Percentiles rank a stretch among this genome's conserved stretches.
Evolutionary conservation across 2,888 invertebrate species (phyloP).

Genomic region (Pilophorus perplexus): DNA sequence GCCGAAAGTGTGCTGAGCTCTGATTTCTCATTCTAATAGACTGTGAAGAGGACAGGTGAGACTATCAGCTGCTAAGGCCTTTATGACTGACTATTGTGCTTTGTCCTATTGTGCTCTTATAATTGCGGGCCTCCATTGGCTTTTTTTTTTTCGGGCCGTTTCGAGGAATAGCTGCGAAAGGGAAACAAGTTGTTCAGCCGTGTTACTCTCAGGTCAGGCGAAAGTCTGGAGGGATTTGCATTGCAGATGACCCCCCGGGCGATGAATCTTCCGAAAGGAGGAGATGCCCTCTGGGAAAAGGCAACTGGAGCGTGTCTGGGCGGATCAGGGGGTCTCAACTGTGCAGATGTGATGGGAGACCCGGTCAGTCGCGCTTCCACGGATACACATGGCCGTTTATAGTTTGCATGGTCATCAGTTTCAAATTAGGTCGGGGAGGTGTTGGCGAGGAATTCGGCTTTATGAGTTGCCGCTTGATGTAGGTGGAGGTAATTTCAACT

Average conservation of each 20-base stretch:
- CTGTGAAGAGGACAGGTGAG: no score
- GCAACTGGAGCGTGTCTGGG: neutral
- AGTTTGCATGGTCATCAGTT: constrained; percentile 20
- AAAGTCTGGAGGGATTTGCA: constrained; percentile 11
- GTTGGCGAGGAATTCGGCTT: neutral
- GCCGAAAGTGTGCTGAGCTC: no score
- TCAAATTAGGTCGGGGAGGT: neutral
- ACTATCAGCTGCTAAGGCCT: no score
- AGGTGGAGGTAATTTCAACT: no score
- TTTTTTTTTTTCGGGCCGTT: no score
- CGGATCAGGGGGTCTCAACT: neutral
- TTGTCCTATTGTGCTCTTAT: no score
- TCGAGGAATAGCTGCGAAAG: neutral
- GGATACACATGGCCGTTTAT: neutral
- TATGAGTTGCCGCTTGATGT: no score
- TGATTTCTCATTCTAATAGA: no score
- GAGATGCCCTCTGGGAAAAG: no score
- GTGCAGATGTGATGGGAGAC: neutral
- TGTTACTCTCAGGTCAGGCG: neutral
- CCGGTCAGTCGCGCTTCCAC: neutral
- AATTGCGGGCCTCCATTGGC: no score
- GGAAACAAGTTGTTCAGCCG: neutral
- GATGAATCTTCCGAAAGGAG: no score
- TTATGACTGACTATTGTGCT: no score
- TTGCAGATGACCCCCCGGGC: neutral